Base-by-base conservation (phyloP, 2,797 vertebrate genomes). In the Halcyon badia region DNA sequence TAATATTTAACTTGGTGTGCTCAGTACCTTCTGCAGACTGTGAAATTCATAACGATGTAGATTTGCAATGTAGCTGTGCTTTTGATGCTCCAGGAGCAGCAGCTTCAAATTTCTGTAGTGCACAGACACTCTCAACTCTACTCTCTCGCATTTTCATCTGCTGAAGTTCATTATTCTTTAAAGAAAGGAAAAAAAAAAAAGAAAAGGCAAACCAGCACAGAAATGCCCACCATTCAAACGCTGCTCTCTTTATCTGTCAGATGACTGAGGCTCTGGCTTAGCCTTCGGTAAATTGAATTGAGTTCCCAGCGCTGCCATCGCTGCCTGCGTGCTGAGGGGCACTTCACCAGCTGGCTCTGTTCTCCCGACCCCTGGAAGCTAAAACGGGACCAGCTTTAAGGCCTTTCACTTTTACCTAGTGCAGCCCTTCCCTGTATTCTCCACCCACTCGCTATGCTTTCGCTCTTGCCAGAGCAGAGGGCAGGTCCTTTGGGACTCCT, bases 31-130 rank as follows among this genome's bases (percentile, higher is more conserved):
- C 77, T 52, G 68, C 78, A 70, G 76, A 28, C 65, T 52, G 69
- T 87, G 87, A 80, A 76, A 83, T 61, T 91, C 82, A 17, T 37
- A 89, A 37, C 81, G 70, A 48, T n/a, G 49, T 12, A 58, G 78
- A 89, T 87, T 90, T 65, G 70, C 68, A 42, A 39, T 10, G 54
- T 42, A 44, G 62, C 58, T 0, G 0, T 44, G 69, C 61, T 91
- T 96, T 87, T 49, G 72, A 64, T 80, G 90, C 60, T 87, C 52
- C 65, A 35, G 72, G 80, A 96, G 52, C 82, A 81, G 46, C 35
- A 82, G 69, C 66, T 93, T 82, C 52, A 60, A 11, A 61, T 94
- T 90, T 96, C 87, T 78, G 88, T 73, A 48, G 69, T 6, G 44
- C 52, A 24, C 20, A 1, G 49, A 68, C 73, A n/a, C 75, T 87